Base-by-base conservation (phyloP, 2,113 vertebrate species). In the Perccottus glenii region DNA sequence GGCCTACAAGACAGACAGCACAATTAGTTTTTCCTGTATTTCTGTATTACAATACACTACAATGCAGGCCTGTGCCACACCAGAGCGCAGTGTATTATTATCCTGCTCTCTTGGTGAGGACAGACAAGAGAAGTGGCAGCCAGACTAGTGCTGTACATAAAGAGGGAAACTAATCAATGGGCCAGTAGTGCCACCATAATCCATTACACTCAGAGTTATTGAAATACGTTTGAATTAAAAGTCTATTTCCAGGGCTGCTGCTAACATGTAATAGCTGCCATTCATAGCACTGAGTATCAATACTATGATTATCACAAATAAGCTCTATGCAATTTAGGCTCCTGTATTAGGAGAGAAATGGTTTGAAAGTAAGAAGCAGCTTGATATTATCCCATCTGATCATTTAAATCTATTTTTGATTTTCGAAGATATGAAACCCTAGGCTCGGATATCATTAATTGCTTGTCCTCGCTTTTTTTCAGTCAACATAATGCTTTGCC, bases 141-240 rank as follows among this genome's bases (percentile, higher is more conserved):
- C 67, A 64, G 70, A 75, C 71, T 73, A 49, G 45, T 77, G 73
- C 62, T 73, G 56, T 67, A 84, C 64, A 87, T 71, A 82, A 87
- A 90, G 70, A 75, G 52, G 79, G 75, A 89, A 84, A 83, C 70
- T 44, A 89, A 92, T 92, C 88, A 90, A 88, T 88, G 78, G 76
- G 81, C 60, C 69, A 45, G 75, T 64, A 65, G 59, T 3, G 36
- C 64, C 52, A 76, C 66, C 70, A 4, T 88, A 82, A 91, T 88
- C 80, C 77, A 87, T 89, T 91, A 78, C 65, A 70, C 77, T 70
- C 50, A 64, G 36, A 58, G 46, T 82, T 89, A 88, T 84, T 89
- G 88, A 89, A 90, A 90, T 84, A 80, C 76, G 76, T 84, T 89
- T 67, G 84, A 75, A 89, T 89, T 82, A 89, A 89, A 89, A 88